Evolutionary conservation across 2,888 invertebrate genomes (phyloP), one percentile per base, ranked within the genome.

Genomic region (Drosophila monieri): DNA sequence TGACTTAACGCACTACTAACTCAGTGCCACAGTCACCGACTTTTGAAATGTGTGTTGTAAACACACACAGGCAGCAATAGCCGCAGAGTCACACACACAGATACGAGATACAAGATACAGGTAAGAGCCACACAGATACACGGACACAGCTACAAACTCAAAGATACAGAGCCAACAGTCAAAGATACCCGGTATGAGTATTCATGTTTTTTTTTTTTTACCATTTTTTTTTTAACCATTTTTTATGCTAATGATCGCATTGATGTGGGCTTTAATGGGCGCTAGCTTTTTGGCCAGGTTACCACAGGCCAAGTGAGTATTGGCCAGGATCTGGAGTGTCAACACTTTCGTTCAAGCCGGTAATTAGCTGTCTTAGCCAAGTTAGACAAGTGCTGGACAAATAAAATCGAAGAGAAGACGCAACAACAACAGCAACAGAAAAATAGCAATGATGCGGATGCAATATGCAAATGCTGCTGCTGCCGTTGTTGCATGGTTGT

Each of bases 21-120:
- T 90, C 88, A 90, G 87, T 90, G 90, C 89, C 90, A 90, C 88
- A 90, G 89, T 90, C 90, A 90, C 90, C 90, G 90, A 89, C 81
- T 88, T 89, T 89, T 76, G 77, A 85, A 84, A 77, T 83, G 78
- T 80, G 83, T 80, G 80, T 80, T 80, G 80, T 84, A 80, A 80
- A 80, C 78, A 80, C 78, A 80, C 77, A 78, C 53, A 66, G 10
- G n/a, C 41, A 18, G 41, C 41, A 35, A 35, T n/a, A 61, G 57
- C 52, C 46, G 37, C 60, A 58, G 14, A 35, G 35, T 35, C 35
- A 35, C 35, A 35, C 35, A 6, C n/a, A 35, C 12, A 32, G 6
- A 35, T 6, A 44, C 53, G 37, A 27, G 27, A 27, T 27, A 23
- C 44, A 47, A 41, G 39, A 41, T 41, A 41, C 39, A 41, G 39